Evolutionary conservation across 2,797 vertebrate genomes (phyloP), one percentile per base, ranked within the genome.

Genomic region (Liparis tanakae): DNA sequence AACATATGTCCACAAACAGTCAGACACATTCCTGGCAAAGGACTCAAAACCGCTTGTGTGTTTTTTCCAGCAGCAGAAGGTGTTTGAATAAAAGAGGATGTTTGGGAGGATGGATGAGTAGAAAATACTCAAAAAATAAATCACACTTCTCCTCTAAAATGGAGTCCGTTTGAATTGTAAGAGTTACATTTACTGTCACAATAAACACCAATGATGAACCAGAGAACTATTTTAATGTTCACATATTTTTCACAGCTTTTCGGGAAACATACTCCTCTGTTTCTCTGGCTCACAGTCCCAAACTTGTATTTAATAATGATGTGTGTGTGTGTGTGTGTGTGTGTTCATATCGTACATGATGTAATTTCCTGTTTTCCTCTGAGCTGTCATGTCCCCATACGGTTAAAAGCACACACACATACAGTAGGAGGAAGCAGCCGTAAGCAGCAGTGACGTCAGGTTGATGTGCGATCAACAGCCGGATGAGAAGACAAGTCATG

Each of bases 351-450:
- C 55, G 37, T 69, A 12, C 5, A 53, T 80, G 36, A 46, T 63
- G 53, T 77, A 0, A 70, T 54, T 64, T 80, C 72, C 78, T 83
- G 78, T 85, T 79, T 72, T 85, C 59, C 14, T 37, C 48, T 56
- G 18, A 37, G 50, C 30, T n/a, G n/a, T 7, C 18, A 34, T 14
- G n/a, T 62, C 22, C 25, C 34, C 25, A 13, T 36, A 54, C 41
- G 25, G 10, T 41, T 48, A 65, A n/a, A 48, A 8, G 54, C 22
- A 43, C 44, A 30, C n/a, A 54, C 25, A 33, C 15, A 56, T 3
- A 50, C 70, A 72, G 51, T 12, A 25, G 66, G 12, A 79, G 75
- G 72, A 81, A 66, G 67, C 41, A 46, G 57, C 67, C 72, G 66
- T 69, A 54, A 76, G 61, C 76, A 50, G 70, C 58, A 10, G 50